Conservation (phyloP, 1,140 invertebrate genomes). For the Cherax destructor region DNA sequence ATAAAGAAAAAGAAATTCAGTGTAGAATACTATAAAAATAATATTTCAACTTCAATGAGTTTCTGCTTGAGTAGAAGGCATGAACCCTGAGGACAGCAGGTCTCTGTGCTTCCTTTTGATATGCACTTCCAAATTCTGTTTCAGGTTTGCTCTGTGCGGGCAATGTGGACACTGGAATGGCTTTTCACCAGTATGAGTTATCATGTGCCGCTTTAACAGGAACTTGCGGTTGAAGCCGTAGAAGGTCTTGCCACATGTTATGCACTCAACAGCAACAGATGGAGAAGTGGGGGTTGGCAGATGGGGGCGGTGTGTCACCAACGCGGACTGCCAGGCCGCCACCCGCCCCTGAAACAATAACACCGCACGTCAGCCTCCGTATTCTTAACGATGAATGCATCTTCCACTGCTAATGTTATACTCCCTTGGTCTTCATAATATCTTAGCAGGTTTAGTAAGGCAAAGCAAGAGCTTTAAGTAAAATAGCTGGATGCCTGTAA, state of each 20-base stretch:
- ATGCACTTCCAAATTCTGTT: conserved; percentile 71
- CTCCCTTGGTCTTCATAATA: conserved; percentile 6
- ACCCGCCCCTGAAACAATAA: conserved; percentile 67
- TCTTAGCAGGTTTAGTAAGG: conserved; percentile 11
- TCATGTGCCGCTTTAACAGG: conserved; percentile 66
- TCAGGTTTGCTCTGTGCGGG: conserved; percentile 61
- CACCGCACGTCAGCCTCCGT: conserved; percentile 66
- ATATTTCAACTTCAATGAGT: conserved; percentile 25
- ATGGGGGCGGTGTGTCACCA: conserved; percentile 55
- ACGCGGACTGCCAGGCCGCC: conserved; percentile 61
- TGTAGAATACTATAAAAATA: conserved; percentile 33
- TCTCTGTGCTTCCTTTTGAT: conserved; percentile 71
- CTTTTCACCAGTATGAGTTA: conserved; percentile 61
- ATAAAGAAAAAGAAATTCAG: not conserved
- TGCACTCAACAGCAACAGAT: conserved; percentile 61
- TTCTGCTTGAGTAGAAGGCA: conserved; percentile 41
- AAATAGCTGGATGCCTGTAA: not conserved
- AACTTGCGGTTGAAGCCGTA: conserved; percentile 65
- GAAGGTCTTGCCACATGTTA: conserved; percentile 65
- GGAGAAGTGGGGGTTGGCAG: conserved; percentile 54
- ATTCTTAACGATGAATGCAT: conserved; percentile 13
- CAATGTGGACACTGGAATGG: conserved; percentile 64
- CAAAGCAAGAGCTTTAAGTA: conserved; percentile 1
- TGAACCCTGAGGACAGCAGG: conserved; percentile 46
- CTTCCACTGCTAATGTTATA: conserved; percentile 18